phyloP scores from a whole-genome alignment of 2,888 invertebrate genomes.

The Allolobophora icterica region DNA sequence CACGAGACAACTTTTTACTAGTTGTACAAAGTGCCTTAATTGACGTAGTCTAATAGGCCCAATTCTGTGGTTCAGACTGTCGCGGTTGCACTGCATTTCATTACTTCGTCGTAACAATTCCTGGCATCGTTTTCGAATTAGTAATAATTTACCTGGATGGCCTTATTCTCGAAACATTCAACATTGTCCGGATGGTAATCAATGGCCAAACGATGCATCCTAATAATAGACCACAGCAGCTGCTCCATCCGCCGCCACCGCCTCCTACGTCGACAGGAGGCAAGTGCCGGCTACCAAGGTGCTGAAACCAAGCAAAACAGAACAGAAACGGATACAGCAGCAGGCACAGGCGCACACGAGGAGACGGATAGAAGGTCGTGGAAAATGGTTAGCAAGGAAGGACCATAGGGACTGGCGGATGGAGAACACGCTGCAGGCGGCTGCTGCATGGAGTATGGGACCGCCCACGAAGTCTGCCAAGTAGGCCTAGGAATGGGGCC shows the following conservation, averaged over 20 bases:
- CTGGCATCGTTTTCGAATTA: neutral
- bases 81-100: neutral
- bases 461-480: neutral
- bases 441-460: neutral
- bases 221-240: constrained; percentile 7
- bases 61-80: neutral
- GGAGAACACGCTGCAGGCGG: neutral
- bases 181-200: neutral
- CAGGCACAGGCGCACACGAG: neutral
- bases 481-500: neutral
- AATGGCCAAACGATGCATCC: neutral
- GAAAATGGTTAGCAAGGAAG: no score
- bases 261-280: neutral
- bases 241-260: neutral
- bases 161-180: neutral
- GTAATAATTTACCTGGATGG: neutral
- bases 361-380: neutral
- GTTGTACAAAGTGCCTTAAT: no score
- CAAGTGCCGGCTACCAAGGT: neutral
- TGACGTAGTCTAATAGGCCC: neutral
- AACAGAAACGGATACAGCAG: neutral
- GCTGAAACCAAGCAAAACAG: neutral
- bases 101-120: neutral
- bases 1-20: neutral
- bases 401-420: neutral